Evolutionary conservation across 2,797 vertebrate species (phyloP).

Genomic region (Mallotus villosus): DNA sequence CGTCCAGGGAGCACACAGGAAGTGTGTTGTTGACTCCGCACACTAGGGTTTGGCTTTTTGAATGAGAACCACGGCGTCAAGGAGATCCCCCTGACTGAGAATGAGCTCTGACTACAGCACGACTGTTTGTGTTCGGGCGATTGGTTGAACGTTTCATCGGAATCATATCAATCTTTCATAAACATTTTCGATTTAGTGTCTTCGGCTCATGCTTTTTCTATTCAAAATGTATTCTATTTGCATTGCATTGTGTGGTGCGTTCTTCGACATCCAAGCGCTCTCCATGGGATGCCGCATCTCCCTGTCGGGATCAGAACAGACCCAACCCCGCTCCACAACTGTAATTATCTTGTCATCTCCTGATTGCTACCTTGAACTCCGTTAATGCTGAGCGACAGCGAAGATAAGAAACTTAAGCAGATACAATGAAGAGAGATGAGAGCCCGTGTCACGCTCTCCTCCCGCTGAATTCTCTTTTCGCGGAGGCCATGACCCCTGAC

Average conservation of each 20-base stretch:
- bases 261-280: no score
- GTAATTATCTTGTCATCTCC: constrained; percentile 73
- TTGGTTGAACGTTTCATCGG: not conserved
- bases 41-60: constrained; percentile 14
- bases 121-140: not conserved
- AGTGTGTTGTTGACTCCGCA: constrained; percentile 32
- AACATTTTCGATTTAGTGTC: no score
- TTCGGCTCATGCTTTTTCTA: no score
- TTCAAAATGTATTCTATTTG: no score
- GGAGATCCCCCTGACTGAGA: no score
- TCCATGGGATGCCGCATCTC: no score
- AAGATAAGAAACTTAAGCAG: constrained; percentile 62
- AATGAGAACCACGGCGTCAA: no score
- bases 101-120: no score
- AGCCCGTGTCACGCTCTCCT: constrained; percentile 53
- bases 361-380: constrained; percentile 56
- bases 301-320: not conserved
- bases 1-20: constrained; percentile 24
- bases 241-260: no score
- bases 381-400: constrained; percentile 49
- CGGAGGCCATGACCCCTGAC: not conserved
- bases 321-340: not conserved
- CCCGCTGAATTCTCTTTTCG: constrained; percentile 38
- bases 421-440: constrained; percentile 66
- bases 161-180: no score